A percentile compares a stretch with the other conserved stretches of the same genome.
Conservation (phyloP, 2,113 vertebrate genomes). For the Chascanopsetta lugubris region DNA sequence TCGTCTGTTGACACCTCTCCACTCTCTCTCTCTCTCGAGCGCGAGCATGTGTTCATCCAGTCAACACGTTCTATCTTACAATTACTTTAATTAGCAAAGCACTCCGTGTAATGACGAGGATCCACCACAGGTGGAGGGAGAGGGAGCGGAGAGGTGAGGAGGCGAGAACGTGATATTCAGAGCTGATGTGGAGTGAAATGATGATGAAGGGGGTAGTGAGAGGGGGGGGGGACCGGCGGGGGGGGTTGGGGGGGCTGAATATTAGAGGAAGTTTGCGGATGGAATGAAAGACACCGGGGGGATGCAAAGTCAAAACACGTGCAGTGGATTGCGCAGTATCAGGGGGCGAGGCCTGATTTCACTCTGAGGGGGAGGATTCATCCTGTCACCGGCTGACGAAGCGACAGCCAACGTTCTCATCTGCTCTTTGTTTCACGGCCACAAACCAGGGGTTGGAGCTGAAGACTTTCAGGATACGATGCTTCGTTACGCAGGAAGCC, state of each 20-base stretch:
- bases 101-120: constrained; percentile 31
- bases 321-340: constrained; percentile 8
- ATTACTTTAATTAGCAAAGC: constrained; percentile 60
- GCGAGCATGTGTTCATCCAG: constrained; percentile 38
- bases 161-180: constrained; percentile 9
- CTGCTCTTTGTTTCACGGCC: constrained; percentile 8
- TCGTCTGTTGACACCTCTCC: constrained; percentile 17
- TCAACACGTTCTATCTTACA: constrained; percentile 14
- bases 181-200: neutral
- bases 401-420: neutral
- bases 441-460: constrained; percentile 3
- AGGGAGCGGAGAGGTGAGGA: constrained; percentile 22
- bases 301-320: neutral
- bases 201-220: constrained; percentile 3
- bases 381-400: neutral
- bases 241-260: no score
- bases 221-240: neutral
- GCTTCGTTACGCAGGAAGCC: constrained; percentile 6
- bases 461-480: constrained; percentile 17
- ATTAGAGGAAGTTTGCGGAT: neutral
- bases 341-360: neutral
- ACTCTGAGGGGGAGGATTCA: neutral
- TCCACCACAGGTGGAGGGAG: constrained; percentile 15
- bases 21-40: constrained; percentile 33
- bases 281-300: neutral